Base-by-base conservation (phyloP, 2,113 vertebrate genomes). In the Sinocyclocheilus grahami region DNA sequence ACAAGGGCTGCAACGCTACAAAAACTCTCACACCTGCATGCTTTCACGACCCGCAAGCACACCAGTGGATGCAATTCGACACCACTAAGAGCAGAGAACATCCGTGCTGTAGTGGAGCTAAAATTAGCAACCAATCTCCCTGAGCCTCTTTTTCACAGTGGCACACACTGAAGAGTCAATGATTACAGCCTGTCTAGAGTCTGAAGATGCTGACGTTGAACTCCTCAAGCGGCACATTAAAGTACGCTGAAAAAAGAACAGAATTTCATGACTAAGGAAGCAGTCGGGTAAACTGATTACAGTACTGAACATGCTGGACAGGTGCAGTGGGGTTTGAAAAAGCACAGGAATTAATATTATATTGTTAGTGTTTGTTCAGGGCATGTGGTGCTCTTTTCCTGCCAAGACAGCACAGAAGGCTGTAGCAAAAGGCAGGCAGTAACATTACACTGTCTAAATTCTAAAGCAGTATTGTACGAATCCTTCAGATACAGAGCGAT, bases 111-210 rank as follows among this genome's bases (percentile, higher is more conserved):
- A 82, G n/a, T 48, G 24, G 79, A 48, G 62, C 79, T 82, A 82
- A 82, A 82, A 82, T 82, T 82, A 67, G 79, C 42, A 82, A 67
- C 60, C 79, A 82, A 82, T 82, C 39, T 67, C 79, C n/a, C n/a
- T 18, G 14, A 82, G 62, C 62, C 62, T 63, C 79, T 82, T 42
- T 79, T 82, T 67, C n/a, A 48, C 79, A 67, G 60, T 65, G 60
- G 79, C n/a, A 9, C 62, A 82, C 79, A 82, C 30, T 67, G 62
- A 82, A 67, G 79, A 82, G 14, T 82, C 60, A 82, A 82, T 82
- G 62, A 82, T 82, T 82, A 82, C 24, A 48, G 79, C 60, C 79
- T 82, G 79, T 82, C 79, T 82, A 65, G 39, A 46, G 58, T 63
- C 78, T 81, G 58, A 82, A 82, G 79, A 67, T 82, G 79, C 79